These are phyloP conservation scores for Sebastes fasciatus DNA, from an alignment of 2,113 vertebrate species.

Conservation along the genomic window DNA sequence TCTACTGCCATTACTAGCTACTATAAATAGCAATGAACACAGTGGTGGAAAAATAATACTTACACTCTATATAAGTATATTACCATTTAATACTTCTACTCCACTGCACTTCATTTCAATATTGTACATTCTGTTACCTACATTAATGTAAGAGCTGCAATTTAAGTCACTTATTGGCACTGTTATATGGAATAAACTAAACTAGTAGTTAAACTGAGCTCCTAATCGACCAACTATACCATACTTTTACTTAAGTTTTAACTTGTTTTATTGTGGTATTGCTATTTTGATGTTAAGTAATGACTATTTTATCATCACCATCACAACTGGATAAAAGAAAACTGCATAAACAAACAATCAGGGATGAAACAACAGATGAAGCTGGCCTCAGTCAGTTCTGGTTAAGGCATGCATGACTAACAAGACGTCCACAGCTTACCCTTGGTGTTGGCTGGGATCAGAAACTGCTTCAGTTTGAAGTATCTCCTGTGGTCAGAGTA, in stretches of 20 bases:
- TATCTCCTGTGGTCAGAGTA: conserved; percentile 69
- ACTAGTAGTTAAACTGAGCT: neutral
- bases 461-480: conserved; percentile 80
- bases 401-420: neutral
- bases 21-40: neutral
- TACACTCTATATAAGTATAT: neutral
- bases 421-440: conserved; percentile 44
- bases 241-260: neutral
- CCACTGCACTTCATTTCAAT: neutral
- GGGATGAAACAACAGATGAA: too few relatives aligned
- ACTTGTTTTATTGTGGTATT: too few relatives aligned
- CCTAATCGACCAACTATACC: neutral
- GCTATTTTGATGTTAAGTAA: too few relatives aligned
- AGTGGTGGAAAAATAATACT: neutral
- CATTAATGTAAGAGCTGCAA: neutral
- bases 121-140: neutral
- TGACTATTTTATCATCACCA: neutral
- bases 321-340: neutral
- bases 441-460: conserved; percentile 51
- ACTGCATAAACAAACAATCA: neutral
- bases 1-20: too few relatives aligned
- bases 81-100: neutral
- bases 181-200: neutral
- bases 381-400: neutral
- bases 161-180: neutral